Base-by-base conservation (phyloP, 2,113 vertebrate genomes). In the Erythrolamprus reginae region DNA sequence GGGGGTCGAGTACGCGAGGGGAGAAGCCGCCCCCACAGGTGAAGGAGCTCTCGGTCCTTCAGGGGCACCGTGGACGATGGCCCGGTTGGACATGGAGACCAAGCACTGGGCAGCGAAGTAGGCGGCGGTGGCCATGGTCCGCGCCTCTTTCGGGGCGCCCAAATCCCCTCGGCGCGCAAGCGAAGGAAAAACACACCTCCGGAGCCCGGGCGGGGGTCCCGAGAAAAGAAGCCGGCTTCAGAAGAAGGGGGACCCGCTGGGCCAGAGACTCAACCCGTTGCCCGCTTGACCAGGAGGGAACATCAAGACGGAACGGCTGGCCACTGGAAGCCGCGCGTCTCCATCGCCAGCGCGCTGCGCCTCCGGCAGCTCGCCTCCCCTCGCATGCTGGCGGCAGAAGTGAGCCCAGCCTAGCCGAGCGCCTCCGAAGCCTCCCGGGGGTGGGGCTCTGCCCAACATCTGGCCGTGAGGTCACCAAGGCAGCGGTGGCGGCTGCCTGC, bases 51-150 rank as follows among this genome's bases (percentile, higher is more conserved):
- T 97, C 42, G 96, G 93, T 88, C 97, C 97, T 95, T 97, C 97
- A 95, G 96, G 96, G 87, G 97, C 97, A 92, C 93, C 95, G 90
- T 99, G 98, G 58, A 99, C 98, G 92, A 99, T 94, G 91, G 98
- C 98, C 92, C 98, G 98, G 90, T 97, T 98, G 95, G 98, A 99
- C 98, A 99, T 99, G 83, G 98, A 99, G 96, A 99, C 98, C 97
- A 99, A 98, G 98, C 98, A 99, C 98, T 99, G 98, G 93, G 99
- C 98, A 96, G 99, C 99, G 96, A 99, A 99, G 70, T 95, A 97
- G 21, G 97, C 97, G 86, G 96, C 96, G 88, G 96, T 94, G 95
- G 97, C 97, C 97, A 99, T 99, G 96, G 97, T 96, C 93, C 42
- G 1, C 70, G 88, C 94, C 53, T 58, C 86, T 42, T 3, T n/a